Base-by-base conservation (phyloP, 2,888 invertebrate species). In the Cataglyphis albicans region DNA sequence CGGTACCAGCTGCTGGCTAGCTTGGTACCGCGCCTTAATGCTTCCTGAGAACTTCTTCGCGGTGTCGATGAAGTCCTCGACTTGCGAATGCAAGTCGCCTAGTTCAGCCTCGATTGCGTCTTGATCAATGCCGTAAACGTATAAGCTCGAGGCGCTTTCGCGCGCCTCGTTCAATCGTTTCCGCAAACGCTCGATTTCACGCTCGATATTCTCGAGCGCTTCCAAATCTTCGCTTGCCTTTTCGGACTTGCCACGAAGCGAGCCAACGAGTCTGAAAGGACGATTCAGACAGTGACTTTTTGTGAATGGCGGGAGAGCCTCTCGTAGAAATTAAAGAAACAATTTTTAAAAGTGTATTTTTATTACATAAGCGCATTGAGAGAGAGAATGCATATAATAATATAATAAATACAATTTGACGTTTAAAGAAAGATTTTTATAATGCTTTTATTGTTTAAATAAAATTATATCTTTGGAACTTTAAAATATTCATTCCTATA, bases 71-170 rank as follows among this genome's bases (percentile, higher is more conserved):
- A 94, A 91, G 61, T 89, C 88, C 38, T 92, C 90, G 72, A 94
- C 90, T n/a, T 87, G 87, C 29, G 87, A 83, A 3, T 95, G 95
- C 65, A 97, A 95, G 74, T 95, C 95, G 83, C 95, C 95, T 81
- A 98, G 95, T 85, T 96, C 96, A 74, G 94, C 93, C 93, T 97
- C 97, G 67, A 96, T 96, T 84, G 95, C 95, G 81, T 95, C 95
- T 89, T 97, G 96, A 95, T 98, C 96, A 90, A 97, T 96, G 91
- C 97, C 97, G 95, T 97, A 98, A 55, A 97, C 97, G 96, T 98
- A 97, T 93, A 98, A 96, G 87, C 44, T 52, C 15, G 83, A 84
- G 59, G 92, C 91, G 52, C 87, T 88, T 5, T 87, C 88, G 48
- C 91, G 87, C 68, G 92, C 95, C 82, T 96, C 96, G 93, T 96